A percentile compares a stretch with the other conserved stretches of the same genome.
Evolutionary conservation across 2,113 vertebrate genomes (phyloP).

Genomic region (Nothocercus nigrocapillus): DNA sequence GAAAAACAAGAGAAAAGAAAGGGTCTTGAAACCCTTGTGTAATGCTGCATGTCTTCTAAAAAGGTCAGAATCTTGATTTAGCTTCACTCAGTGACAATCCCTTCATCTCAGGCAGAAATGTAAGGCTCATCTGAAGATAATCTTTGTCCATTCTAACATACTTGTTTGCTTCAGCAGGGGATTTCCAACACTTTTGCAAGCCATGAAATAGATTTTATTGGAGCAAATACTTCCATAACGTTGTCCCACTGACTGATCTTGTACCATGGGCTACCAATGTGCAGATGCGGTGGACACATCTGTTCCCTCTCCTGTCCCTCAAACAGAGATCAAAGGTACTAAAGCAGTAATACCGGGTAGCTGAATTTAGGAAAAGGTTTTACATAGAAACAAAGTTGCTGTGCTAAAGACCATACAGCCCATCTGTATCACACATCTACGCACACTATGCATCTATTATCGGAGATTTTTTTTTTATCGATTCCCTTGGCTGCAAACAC

Average conservation of each 20-base stretch:
- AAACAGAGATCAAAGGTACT: rapidly evolving
- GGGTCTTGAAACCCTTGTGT: background rate
- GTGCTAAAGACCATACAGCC: background rate
- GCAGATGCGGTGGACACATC: background rate
- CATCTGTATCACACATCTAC: background rate
- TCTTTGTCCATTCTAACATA: background rate
- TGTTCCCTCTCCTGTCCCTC: background rate
- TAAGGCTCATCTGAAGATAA: slow-evolving; percentile 3
- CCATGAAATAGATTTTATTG: background rate
- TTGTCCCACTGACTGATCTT: background rate
- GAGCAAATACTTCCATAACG: background rate
- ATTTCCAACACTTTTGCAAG: background rate
- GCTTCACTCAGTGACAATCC: background rate
- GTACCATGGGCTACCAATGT: background rate
- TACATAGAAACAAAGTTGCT: background rate
- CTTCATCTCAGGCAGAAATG: slow-evolving; percentile 7
- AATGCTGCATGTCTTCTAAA: background rate
- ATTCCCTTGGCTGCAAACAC: background rate
- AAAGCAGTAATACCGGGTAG: background rate
- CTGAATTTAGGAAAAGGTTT: background rate
- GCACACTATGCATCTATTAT: background rate
- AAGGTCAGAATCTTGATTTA: background rate
- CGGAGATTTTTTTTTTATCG: background rate
- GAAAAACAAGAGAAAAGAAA: background rate
- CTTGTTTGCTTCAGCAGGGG: background rate